A percentile compares a stretch with the other conserved stretches of the same genome.
Conservation (phyloP, 2,888 invertebrate genomes). For the Ormyrus nitidulus region DNA sequence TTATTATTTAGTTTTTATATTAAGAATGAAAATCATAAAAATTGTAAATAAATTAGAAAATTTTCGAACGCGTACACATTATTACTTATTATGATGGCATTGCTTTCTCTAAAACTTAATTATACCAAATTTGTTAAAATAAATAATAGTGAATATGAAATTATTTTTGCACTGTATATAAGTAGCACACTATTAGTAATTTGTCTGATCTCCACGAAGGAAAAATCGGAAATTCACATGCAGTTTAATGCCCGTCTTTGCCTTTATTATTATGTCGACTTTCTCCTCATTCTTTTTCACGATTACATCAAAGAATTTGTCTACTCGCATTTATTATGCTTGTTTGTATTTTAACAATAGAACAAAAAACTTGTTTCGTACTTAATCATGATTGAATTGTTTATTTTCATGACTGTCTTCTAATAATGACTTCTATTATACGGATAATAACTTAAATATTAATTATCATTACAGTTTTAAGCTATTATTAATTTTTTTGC, state of each 20-base stretch:
- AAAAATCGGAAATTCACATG: slow-evolving; percentile 19
- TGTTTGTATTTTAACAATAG: not conserved
- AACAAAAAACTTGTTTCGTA: not conserved
- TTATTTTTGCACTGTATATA: not conserved
- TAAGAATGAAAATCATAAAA: slow-evolving; percentile 5
- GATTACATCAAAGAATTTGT: slow-evolving; percentile 20
- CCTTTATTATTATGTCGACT: slow-evolving; percentile 19
- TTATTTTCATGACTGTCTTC: no score
- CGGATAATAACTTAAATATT: no score
- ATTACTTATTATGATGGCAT: not conserved
- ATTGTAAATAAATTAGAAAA: no score
- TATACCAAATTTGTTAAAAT: no score
- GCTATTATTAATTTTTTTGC: no score
- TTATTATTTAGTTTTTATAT: slow-evolving; percentile 31
- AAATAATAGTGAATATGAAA: no score
- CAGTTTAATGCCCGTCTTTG: slow-evolving; percentile 18
- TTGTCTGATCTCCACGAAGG: not conserved
- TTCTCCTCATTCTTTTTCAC: slow-evolving; percentile 18
- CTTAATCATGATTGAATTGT: not conserved
- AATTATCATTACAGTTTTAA: no score
- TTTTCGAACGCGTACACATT: no score
- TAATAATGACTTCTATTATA: no score
- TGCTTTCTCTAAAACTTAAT: slow-evolving; percentile 8
- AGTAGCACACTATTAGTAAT: not conserved
- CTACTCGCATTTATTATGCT: slow-evolving; percentile 5